These are phyloP conservation scores for Catalaphyllia jardinei DNA, from an alignment of 64 coral and sea anemone species.

Conservation along the genomic window DNA sequence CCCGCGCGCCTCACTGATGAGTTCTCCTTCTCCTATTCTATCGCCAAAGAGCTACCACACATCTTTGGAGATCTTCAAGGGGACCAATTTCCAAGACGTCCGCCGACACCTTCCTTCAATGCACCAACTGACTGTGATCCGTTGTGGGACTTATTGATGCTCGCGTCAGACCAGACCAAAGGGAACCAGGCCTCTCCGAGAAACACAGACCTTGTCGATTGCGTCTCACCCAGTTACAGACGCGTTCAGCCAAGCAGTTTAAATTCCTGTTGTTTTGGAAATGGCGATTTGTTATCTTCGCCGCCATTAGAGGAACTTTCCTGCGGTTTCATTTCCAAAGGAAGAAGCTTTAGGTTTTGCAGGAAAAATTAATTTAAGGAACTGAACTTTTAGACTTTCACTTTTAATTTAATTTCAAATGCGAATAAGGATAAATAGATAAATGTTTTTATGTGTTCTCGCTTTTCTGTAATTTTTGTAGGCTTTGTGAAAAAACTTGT, in stretches of 20 bases:
- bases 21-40: not conserved
- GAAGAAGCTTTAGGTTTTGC: not conserved
- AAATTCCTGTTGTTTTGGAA: not conserved
- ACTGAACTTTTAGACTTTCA: not conserved
- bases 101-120: slow-evolving; percentile 4
- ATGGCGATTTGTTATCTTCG: not conserved
- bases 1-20: not conserved
- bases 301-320: not conserved
- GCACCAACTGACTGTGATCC: not conserved
- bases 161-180: not conserved
- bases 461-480: not conserved
- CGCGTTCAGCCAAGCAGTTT: not conserved
- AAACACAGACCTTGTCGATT: not conserved
- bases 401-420: not conserved
- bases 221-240: not conserved
- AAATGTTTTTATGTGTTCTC: not conserved
- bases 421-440: not conserved
- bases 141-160: not conserved
- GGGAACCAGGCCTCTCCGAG: not conserved
- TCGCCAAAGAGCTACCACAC: slow-evolving; percentile 10
- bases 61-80: slow-evolving; percentile 20
- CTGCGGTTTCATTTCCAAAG: not conserved
- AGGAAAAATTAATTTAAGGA: not conserved
- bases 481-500: too few relatives aligned
- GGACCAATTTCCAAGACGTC: not conserved